Conservation (phyloP, 2,888 invertebrate species). For the Drosophila robusta region DNA sequence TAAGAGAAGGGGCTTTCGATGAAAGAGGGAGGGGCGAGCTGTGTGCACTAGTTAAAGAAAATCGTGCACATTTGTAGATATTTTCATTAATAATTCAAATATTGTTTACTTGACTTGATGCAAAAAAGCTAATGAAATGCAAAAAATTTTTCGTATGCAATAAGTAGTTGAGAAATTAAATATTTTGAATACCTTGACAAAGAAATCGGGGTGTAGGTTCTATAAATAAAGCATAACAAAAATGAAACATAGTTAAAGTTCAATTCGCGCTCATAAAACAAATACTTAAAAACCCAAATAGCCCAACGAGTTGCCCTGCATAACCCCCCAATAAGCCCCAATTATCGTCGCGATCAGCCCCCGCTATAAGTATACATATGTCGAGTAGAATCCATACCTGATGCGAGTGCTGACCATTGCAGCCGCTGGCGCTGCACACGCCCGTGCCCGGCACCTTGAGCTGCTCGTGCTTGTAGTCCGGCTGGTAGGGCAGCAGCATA, state of each 20-base stretch:
- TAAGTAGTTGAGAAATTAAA: conserved; percentile 67
- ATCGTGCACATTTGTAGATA: conserved; percentile 33
- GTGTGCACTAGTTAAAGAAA: conserved; percentile 46
- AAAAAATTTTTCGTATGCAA: conserved; percentile 42
- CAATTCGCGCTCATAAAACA: conserved; percentile 39
- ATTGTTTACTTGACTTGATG: conserved; percentile 50
- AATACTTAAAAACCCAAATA: conserved; percentile 25
- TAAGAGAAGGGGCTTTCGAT: background rate
- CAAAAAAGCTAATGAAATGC: conserved; percentile 71
- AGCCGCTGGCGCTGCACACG: conserved; percentile 88
- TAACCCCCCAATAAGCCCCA: conserved; percentile 14
- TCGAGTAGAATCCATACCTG: conserved; percentile 79
- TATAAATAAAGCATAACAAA: conserved; percentile 83
- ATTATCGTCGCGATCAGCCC: conserved; percentile 7
- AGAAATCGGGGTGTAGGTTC: conserved; percentile 85
- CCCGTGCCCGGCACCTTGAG: conserved; percentile 92
- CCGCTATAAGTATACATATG: background rate
- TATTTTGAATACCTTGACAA: conserved; percentile 83
- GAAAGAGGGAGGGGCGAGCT: conserved; percentile 1
- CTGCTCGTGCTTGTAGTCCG: conserved; percentile 95
- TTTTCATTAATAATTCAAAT: conserved; percentile 20
- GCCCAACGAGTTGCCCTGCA: conserved; percentile 10
- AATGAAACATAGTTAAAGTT: conserved; percentile 73
- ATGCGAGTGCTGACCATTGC: conserved; percentile 87
- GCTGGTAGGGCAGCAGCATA: conserved; percentile 96